Conservation (phyloP, 2,113 vertebrate species). For the Pontoporia blainvillei region DNA sequence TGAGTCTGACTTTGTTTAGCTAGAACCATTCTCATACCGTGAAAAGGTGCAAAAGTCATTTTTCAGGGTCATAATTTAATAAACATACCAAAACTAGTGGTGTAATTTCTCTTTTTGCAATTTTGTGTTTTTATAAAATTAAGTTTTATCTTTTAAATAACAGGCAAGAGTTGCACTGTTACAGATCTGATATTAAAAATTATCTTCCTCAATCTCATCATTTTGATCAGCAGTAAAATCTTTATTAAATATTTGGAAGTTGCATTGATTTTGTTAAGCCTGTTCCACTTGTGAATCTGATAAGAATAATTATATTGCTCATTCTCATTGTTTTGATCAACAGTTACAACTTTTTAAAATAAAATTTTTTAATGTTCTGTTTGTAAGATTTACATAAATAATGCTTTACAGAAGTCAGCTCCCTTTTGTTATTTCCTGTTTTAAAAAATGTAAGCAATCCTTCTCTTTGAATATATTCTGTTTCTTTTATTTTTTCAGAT, state of each 20-base stretch:
- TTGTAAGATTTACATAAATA: neutral
- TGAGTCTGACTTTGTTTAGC: neutral
- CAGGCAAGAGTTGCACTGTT: neutral
- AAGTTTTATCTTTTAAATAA: neutral
- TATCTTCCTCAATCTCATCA: neutral
- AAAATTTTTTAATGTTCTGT: neutral
- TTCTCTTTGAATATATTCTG: neutral
- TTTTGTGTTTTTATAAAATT: constrained; percentile 12
- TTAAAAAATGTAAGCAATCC: neutral
- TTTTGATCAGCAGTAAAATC: neutral
- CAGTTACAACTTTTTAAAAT: neutral
- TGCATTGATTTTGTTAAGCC: neutral
- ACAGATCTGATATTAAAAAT: neutral
- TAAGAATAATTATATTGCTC: neutral
- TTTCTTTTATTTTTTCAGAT: neutral
- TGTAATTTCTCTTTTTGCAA: neutral
- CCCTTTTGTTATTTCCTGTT: neutral
- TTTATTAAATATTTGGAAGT: neutral
- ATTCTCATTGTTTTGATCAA: neutral
- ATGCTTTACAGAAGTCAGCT: neutral
- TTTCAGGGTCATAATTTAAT: constrained; percentile 3
- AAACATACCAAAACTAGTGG: neutral
- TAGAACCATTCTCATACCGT: neutral
- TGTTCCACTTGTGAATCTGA: neutral
- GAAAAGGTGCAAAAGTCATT: neutral